Conservation (phyloP, 2,888 invertebrate species). For the Drosophila acutilabella region DNA sequence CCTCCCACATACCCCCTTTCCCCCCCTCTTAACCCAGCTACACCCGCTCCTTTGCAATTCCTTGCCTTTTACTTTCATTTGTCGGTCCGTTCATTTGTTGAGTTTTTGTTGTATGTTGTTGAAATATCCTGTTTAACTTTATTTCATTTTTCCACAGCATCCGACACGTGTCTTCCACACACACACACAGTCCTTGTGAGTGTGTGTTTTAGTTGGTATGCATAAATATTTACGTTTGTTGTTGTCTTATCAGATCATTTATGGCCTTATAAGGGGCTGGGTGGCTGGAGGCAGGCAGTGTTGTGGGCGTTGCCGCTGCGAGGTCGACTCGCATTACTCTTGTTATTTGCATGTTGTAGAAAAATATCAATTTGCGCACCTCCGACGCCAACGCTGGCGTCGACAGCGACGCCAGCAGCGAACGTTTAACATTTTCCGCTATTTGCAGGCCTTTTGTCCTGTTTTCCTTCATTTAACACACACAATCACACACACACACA, state of each 20-base stretch:
- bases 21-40: background rate
- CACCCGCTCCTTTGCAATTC: constrained; percentile 21
- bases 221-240: constrained; percentile 79
- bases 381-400: constrained; percentile 58
- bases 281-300: background rate
- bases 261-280: constrained; percentile 37
- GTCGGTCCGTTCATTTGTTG: constrained; percentile 66
- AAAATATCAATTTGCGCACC: constrained; percentile 78
- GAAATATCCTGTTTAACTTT: constrained; percentile 80
- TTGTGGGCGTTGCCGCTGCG: constrained; percentile 14
- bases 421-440: constrained; percentile 79
- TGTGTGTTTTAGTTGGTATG: constrained; percentile 73
- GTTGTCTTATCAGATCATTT: constrained; percentile 80
- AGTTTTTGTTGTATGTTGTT: constrained; percentile 65
- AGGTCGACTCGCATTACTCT: constrained; percentile 69
- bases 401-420: constrained; percentile 33
- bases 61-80: constrained; percentile 73
- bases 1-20: background rate
- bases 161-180: constrained; percentile 69
- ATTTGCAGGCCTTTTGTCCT: constrained; percentile 76
- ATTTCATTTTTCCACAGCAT: constrained; percentile 79
- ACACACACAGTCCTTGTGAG: constrained; percentile 18
- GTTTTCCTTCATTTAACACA: constrained; percentile 61
- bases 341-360: constrained; percentile 79
- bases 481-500: constrained; percentile 8